Evolutionary conservation across 2,113 vertebrate genomes (phyloP).

Genomic region (Ciconia stormi): DNA sequence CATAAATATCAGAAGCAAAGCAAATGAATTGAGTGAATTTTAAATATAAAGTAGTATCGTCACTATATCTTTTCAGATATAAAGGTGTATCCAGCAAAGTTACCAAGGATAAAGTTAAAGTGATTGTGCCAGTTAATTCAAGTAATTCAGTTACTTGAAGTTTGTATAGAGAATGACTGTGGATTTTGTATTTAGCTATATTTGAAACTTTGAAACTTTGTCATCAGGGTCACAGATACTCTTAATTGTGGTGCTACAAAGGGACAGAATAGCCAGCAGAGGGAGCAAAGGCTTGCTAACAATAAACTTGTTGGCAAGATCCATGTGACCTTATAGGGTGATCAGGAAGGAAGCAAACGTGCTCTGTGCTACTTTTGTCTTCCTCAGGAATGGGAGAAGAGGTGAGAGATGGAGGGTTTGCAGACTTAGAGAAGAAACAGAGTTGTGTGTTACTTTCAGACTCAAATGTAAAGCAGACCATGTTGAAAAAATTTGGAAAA

Average conservation of each 20-base stretch:
- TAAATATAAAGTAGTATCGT: not conserved
- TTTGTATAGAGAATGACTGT: not conserved
- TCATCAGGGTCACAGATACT: not conserved
- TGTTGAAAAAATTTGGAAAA: not conserved
- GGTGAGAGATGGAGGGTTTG: not conserved
- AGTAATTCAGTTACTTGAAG: not conserved
- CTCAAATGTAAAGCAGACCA: not conserved
- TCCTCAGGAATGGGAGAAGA: not conserved
- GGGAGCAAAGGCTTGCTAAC: conserved; percentile 15
- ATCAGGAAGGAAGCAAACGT: not conserved
- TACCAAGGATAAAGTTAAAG: not conserved
- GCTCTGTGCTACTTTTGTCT: not conserved
- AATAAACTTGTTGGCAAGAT: not conserved
- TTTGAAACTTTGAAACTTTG: not conserved
- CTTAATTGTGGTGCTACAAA: not conserved
- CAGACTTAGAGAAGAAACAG: not conserved
- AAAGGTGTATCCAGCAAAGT: not conserved
- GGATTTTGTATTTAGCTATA: not conserved
- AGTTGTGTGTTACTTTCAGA: not conserved
- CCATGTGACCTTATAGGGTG: not conserved
- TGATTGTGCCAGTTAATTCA: not conserved
- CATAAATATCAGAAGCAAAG: not conserved
- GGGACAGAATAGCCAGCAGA: conserved; percentile 10
- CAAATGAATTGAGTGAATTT: not conserved
- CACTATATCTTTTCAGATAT: not conserved